phyloP scores from a whole-genome alignment of 2,797 vertebrate genomes.

The Lateolabrax maculatus region DNA sequence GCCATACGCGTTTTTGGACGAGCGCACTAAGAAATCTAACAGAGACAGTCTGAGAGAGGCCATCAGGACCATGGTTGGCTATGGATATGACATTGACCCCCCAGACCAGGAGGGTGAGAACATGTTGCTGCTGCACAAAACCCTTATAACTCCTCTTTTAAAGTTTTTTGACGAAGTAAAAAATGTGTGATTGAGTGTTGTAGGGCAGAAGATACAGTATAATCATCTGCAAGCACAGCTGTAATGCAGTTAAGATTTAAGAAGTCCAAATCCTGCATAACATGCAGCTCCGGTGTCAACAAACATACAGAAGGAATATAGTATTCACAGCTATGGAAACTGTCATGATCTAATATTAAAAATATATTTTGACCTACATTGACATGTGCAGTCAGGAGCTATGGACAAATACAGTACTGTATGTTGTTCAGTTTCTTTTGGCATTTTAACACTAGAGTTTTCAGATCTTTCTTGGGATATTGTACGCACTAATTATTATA shows the following conservation, averaged over 20 bases:
- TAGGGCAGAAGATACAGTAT: not conserved
- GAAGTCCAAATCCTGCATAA: not conserved
- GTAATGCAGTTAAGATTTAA: not conserved
- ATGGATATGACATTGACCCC: conserved; percentile 96
- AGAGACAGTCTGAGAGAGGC: conserved; percentile 98
- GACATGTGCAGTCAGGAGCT: not conserved
- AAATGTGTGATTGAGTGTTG: not conserved
- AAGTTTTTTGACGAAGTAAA: not conserved
- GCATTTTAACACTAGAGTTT: not conserved
- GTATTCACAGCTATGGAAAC: not conserved
- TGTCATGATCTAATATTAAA: not conserved
- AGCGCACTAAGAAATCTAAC: conserved; percentile 98
- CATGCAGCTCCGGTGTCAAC: not conserved
- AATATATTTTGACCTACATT: not conserved
- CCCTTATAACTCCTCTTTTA: not conserved
- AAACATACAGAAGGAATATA: not conserved
- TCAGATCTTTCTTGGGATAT: not conserved
- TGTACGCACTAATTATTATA: not conserved
- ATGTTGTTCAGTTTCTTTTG: not conserved
- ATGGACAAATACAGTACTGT: not conserved
- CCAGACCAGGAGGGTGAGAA: conserved; percentile 93
- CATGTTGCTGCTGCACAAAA: not conserved
- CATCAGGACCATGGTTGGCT: conserved; percentile 95
- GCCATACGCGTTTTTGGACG: conserved; percentile 96
- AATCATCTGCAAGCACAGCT: not conserved